Base-by-base conservation (phyloP, 92 coral and sea anemone genomes). In the Bergia puertoricense region DNA sequence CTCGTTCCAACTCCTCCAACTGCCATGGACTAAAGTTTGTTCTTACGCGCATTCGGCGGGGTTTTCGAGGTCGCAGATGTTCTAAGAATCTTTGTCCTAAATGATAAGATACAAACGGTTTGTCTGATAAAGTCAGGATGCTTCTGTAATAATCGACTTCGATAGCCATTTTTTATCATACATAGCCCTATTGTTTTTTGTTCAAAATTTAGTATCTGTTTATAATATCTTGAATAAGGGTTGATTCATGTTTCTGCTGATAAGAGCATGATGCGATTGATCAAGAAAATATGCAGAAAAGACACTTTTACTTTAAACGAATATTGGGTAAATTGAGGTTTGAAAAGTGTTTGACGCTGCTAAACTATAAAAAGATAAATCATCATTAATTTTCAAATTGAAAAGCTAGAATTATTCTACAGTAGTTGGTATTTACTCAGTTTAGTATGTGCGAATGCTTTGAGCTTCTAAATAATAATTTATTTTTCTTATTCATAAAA, bases 11-110 rank as follows among this genome's bases (percentile, higher is more conserved):
- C 85, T 97, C 98, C 73, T 97, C 99, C 15, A 97, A 81, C 81
- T 97, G 99, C 99, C 99, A 97, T 9, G 98, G 99, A 15, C 98
- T 94, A 73, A 97, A 96, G 65, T 97, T 97, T 20, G 99, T 97
- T 43, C 99, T 89, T 10, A 97, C 98, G 23, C 99, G 91, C 98
- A 97, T 97, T 65, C 99, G 89, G 8, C 99, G 98, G 14, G 96
- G 99, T 81, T 94, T 95, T 30, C 95, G 90, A 38, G 98, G 96
- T 39, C 96, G 76, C 50, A 95, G 87, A 82, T 95, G 94, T 38
- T 95, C 98, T 38, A 95, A n/a, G 79, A 92, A 92, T 76, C 98
- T 88, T 89, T 95, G 98, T 38, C 98, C 98, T 95, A 42, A 6
- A 56, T 15, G 82, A 59, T 45, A 79, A 48, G 67, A 44, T 2